These are phyloP conservation scores for Crepidodera aurea DNA, from an alignment of 2,888 invertebrate species.

Conservation along the genomic window DNA sequence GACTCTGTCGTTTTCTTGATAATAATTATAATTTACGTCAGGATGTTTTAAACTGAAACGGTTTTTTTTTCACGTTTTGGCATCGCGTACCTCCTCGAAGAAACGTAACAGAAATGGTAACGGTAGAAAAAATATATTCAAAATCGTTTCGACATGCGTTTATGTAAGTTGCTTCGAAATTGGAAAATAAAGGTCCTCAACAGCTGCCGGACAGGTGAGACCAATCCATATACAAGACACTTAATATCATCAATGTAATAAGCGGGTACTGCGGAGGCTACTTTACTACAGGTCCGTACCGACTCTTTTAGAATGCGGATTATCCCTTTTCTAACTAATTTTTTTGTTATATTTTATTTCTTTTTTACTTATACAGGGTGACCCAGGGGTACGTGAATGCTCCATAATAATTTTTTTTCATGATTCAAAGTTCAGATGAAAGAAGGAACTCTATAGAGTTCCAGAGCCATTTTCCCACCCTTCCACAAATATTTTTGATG, in stretches of 20 bases:
- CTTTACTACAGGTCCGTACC: slow-evolving; percentile 27
- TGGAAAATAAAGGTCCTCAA: slow-evolving; percentile 27
- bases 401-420: too few relatives aligned
- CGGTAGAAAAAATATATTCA: slow-evolving; percentile 15
- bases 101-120: slow-evolving; percentile 19
- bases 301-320: background rate
- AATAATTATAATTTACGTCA: background rate
- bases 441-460: too few relatives aligned
- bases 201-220: slow-evolving; percentile 42
- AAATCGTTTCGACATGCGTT: slow-evolving; percentile 7
- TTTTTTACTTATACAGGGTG: too few relatives aligned
- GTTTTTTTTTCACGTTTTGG: background rate
- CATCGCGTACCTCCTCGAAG: background rate
- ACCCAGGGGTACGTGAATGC: too few relatives aligned
- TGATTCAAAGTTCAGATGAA: too few relatives aligned
- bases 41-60: background rate
- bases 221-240: slow-evolving; percentile 38
- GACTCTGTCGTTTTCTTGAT: background rate
- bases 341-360: too few relatives aligned
- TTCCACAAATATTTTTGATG: too few relatives aligned
- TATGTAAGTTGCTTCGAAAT: slow-evolving; percentile 29
- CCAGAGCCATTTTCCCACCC: too few relatives aligned
- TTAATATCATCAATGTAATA: slow-evolving; percentile 39
- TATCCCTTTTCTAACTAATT: too few relatives aligned
- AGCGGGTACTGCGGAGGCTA: slow-evolving; percentile 35